These are phyloP conservation scores for Rhizomys pruinosus DNA, from an alignment of 2,113 vertebrate genomes.

Conservation along the genomic window DNA sequence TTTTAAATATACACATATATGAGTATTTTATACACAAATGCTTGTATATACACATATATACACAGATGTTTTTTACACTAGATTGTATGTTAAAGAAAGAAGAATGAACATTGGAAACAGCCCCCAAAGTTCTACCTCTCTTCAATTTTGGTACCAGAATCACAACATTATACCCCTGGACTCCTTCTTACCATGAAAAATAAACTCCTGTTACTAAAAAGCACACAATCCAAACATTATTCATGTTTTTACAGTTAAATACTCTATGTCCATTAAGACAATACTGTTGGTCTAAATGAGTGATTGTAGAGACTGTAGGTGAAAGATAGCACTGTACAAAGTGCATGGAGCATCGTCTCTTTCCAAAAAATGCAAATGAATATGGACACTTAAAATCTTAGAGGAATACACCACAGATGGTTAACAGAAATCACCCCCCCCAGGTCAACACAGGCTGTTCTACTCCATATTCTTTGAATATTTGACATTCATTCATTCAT, in stretches of 20 bases:
- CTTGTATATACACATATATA: not conserved
- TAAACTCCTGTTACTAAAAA: conserved; percentile 44
- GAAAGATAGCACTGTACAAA: not conserved
- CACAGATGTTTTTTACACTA: not conserved
- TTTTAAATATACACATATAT: not conserved
- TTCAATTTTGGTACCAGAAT: not conserved
- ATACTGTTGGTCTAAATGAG: not conserved
- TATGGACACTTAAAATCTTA: not conserved
- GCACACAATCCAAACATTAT: not conserved
- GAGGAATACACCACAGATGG: not conserved
- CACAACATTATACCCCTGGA: not conserved
- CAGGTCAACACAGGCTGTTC: not conserved
- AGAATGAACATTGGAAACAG: conserved; percentile 6
- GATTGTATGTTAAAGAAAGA: not conserved
- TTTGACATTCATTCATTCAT: conserved; percentile 39
- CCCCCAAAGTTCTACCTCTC: not conserved
- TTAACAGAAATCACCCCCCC: not conserved
- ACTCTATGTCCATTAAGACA: not conserved
- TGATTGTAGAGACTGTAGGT: not conserved
- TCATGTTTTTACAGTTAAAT: conserved; percentile 1
- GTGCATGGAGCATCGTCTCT: not conserved
- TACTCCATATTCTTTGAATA: not conserved
- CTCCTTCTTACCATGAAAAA: not conserved
- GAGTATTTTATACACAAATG: not conserved
- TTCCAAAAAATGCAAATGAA: not conserved